phyloP scores from a whole-genome alignment of 2,888 invertebrate species.

The Eilema caniola region DNA sequence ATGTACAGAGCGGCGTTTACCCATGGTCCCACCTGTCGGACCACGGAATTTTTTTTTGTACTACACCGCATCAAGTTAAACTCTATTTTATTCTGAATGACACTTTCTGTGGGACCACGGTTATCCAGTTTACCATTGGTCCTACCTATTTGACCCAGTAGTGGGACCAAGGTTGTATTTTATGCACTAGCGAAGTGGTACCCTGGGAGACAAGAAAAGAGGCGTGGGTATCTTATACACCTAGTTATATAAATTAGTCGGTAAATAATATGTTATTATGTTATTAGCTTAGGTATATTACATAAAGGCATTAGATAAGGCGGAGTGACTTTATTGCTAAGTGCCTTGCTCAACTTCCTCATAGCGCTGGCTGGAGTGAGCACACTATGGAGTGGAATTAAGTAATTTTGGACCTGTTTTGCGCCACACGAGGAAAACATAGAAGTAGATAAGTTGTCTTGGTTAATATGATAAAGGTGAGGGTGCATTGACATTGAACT shows the following conservation, averaged over 20 bases:
- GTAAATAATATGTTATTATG: neutral
- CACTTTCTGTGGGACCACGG: no score
- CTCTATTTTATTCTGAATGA: no score
- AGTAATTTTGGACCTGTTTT: neutral
- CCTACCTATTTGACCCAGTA: no score
- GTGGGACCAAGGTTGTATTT: no score
- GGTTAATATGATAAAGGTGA: neutral
- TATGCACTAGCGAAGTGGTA: neutral
- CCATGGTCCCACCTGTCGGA: no score
- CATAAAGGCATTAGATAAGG: neutral
- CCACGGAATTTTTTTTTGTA: no score
- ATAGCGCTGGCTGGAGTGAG: slow-evolving; percentile 15
- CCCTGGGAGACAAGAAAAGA: neutral
- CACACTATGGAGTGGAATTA: neutral
- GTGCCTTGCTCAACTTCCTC: slow-evolving; percentile 13
- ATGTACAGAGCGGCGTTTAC: no score
- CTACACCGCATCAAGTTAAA: no score
- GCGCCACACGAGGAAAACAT: neutral
- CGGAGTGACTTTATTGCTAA: slow-evolving; percentile 6
- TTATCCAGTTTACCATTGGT: no score
- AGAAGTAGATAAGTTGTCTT: neutral
- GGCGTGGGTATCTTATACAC: neutral
- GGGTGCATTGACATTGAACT: neutral
- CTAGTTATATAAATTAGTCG: neutral
- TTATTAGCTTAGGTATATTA: slow-evolving; percentile 1